phyloP scores from a whole-genome alignment of 1,140 invertebrate genomes.

The Palaemon carinicauda region DNA sequence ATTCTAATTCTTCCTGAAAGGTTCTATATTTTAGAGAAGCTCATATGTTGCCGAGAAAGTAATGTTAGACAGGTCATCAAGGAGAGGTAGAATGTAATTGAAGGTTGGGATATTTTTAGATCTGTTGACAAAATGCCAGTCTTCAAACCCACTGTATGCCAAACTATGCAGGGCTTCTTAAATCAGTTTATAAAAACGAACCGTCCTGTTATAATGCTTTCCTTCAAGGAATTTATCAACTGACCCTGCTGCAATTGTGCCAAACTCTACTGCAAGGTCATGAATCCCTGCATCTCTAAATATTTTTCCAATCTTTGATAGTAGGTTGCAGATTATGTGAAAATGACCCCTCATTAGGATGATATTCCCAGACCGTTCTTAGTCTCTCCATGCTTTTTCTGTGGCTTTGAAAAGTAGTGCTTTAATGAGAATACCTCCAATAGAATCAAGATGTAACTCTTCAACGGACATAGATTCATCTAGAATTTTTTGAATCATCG shows the following conservation, averaged over 20 bases:
- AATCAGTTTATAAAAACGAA: constrained; percentile 57
- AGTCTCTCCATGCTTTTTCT: too few species aligned
- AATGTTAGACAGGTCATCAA: too few species aligned
- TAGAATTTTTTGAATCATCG: constrained; percentile 10
- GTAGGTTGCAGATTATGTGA: constrained; percentile 52
- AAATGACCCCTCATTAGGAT: constrained; percentile 57
- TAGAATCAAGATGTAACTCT: too few species aligned
- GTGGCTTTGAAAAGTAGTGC: too few species aligned
- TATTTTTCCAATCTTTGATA: constrained; percentile 54
- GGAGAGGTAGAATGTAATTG: not conserved
- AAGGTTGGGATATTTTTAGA: too few species aligned
- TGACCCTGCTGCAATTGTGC: too few species aligned
- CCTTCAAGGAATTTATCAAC: constrained; percentile 59
- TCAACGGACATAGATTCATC: too few species aligned
- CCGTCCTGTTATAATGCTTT: constrained; percentile 57
- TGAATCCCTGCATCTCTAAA: too few species aligned
- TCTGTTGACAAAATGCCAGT: not conserved
- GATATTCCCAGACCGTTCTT: constrained; percentile 16
- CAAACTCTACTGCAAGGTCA: constrained; percentile 59
- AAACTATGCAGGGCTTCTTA: constrained; percentile 57
- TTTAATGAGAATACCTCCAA: too few species aligned
- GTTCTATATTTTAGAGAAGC: not conserved
- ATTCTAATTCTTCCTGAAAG: not conserved
- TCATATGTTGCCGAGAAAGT: not conserved
- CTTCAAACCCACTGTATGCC: constrained; percentile 29